Base-by-base conservation (phyloP, 2,113 vertebrate genomes). In the Zingel zingel region DNA sequence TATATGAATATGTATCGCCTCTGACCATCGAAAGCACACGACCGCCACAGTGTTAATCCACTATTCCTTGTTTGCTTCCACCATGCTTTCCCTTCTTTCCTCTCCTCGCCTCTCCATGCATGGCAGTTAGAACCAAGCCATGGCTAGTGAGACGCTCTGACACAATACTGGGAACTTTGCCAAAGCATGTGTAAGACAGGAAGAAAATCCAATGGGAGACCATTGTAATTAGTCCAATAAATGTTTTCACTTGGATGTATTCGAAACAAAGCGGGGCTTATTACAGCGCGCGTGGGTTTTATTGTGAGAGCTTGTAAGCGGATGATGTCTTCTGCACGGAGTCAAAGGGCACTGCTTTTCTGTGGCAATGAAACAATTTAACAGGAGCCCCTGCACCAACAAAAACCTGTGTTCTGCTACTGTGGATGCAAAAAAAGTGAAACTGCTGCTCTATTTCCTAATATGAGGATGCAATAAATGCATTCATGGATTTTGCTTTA, bases 141-240 rank as follows among this genome's bases (percentile, higher is more conserved):
- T 74, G 82, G 90, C 86, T 67, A 81, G 87, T 77, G 80, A 87
- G 82, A 85, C 75, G 25, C 79, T 85, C 79, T 91, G 90, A 92
- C 92, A 94, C 89, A 85, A 88, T 86, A 77, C 86, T 90, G 93
- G 94, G 95, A 93, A 86, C 83, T 13, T 67, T 82, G 94, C 94
- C 94, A 95, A 92, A 64, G 77, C 91, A 94, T 93, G 90, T 94
- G 93, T 90, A 94, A 90, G 89, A 90, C 93, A 94, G 94, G 93
- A 93, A 94, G 88, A 94, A 90, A 93, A 94, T 94, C 84, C 85
- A 92, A 85, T 74, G 79, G 77, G 70, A 94, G 92, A 85, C 79
- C 88, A 79, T 84, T 88, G 91, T 95, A 96, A 96, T 95, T 95
- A 95, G 93, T 93, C 90, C 93, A 94, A 94, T 95, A 95, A 95